Base-by-base conservation (phyloP, 2,888 invertebrate species). In the Thalpophila matura region DNA sequence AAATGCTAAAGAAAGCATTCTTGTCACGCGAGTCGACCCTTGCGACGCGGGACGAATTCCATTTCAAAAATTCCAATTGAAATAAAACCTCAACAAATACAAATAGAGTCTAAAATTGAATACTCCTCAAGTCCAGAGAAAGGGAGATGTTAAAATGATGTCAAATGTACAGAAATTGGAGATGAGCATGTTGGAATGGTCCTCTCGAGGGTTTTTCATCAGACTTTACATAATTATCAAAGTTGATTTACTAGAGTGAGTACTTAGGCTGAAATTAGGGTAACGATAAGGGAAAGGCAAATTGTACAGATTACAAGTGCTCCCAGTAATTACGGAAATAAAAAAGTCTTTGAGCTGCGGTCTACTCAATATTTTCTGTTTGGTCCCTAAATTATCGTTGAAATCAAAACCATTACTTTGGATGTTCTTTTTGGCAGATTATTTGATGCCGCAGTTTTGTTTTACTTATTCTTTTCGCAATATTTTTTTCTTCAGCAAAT, bases 1-100 rank as follows among this genome's bases (percentile, higher is more conserved):
- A 80, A 84, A 81, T 76, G 80, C 77, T 76, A 74, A 77, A 68
- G 74, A 71, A 77, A 74, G 67, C 75, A 85, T 86, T 86, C 86
- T 69, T 75, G 79, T 84, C 85, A 84, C 81, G 77, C 46, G 53
- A 74, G 14, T 56, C 59, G 70, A 73, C 71, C 69, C 71, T 61
- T 65, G 57, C 60, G 53, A 82, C 78, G 74, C 65, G 75, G 35
- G 35, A 50, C 62, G 82, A 80, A 82, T 83, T 63, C 46, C 57
- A 77, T 73, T 79, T 70, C 18, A 35, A 26, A 60, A 61, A 43
- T 27, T 24, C 43, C 66, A 61, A 42, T 50, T 55, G 16, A 77
- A 76, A 73, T 63, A 61, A 24, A 55, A 74, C 73, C 61, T 67
- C 79, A 64, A 47, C 37, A 14, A 43, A 56, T 27, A 42, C 10